phyloP scores from a whole-genome alignment of 2,888 invertebrate species.

The Choreutis nemorana region DNA sequence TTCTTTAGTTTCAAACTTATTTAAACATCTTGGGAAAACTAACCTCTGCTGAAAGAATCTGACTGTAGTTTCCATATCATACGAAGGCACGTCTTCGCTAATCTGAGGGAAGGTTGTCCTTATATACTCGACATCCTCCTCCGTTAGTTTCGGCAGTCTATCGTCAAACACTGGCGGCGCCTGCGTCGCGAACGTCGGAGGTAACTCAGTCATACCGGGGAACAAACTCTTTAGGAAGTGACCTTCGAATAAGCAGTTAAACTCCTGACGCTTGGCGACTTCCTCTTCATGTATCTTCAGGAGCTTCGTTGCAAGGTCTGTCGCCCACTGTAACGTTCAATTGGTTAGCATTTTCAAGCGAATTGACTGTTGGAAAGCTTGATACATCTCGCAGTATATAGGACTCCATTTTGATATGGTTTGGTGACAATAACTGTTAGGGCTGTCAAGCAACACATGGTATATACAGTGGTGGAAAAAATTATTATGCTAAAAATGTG shows the following conservation, averaged over 20 bases:
- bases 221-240: conserved; percentile 88
- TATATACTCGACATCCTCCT: conserved; percentile 70
- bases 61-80: conserved; percentile 74
- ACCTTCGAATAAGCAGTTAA: conserved; percentile 79
- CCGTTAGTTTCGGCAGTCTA: conserved; percentile 69
- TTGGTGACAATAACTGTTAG: too few species aligned
- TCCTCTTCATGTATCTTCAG: conserved; percentile 86
- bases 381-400: too few species aligned
- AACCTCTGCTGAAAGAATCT: conserved; percentile 75
- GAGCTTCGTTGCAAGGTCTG: conserved; percentile 79
- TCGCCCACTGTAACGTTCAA: conserved; percentile 90
- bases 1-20: not conserved
- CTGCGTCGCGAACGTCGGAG: conserved; percentile 84
- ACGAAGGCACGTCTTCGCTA: conserved; percentile 69
- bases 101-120: conserved; percentile 73
- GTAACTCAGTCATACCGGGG: conserved; percentile 88
- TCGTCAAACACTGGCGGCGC: conserved; percentile 79
- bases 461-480: too few species aligned
- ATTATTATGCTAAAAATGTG: too few species aligned
- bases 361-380: too few species aligned
- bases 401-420: too few species aligned
- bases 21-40: conserved; percentile 6
- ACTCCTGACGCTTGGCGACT: conserved; percentile 77
- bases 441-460: too few species aligned
- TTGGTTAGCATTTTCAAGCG: too few species aligned